Evolutionary conservation across 1,140 invertebrate species (phyloP).

Genomic region (Micrasema longulum): DNA sequence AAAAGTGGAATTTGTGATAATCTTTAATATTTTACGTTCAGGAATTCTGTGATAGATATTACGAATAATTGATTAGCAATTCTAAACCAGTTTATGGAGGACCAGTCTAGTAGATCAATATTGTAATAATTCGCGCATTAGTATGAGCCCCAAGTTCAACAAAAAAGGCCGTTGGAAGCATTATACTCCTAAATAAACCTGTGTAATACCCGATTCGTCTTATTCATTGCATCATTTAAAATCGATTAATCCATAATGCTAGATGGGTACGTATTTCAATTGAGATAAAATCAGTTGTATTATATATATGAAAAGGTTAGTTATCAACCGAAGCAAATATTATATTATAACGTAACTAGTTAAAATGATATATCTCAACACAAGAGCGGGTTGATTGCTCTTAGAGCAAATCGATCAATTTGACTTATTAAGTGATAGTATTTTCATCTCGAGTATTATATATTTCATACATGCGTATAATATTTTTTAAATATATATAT

Average conservation of each 20-base stretch:
- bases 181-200: conserved; percentile 3
- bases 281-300: conserved; percentile 20
- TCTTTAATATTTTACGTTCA: background rate
- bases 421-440: background rate
- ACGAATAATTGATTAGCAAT: background rate
- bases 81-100: background rate
- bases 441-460: too few species aligned
- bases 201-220: conserved; percentile 26
- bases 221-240: background rate
- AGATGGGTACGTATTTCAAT: conserved; percentile 7
- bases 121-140: too few species aligned
- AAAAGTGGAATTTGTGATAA: too few species aligned
- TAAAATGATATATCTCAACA: too few species aligned
- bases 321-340: conserved; percentile 1
- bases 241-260: conserved; percentile 19
- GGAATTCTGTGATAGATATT: background rate
- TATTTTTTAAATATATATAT: too few species aligned
- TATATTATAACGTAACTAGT: too few species aligned
- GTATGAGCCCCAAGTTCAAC: too few species aligned
- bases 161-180: too few species aligned
- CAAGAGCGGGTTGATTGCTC: conserved; percentile 7
- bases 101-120: too few species aligned
- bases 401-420: conserved; percentile 8
- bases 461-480: too few species aligned
- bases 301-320: conserved; percentile 11